Conservation (phyloP, 2,888 invertebrate species). For the Monochamus alternatus region DNA sequence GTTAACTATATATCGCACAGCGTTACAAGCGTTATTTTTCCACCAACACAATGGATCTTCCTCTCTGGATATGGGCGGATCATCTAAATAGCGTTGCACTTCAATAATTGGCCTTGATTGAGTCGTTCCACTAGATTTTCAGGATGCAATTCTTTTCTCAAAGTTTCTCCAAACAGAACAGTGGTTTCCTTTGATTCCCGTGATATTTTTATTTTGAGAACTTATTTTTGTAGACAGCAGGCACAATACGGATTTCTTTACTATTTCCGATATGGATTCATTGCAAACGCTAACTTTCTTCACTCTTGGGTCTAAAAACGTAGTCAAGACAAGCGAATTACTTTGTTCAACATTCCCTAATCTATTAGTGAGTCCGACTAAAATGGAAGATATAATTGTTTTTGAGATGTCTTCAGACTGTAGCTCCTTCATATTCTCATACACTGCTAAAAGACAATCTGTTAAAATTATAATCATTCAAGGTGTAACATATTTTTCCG, state of each 20-base stretch:
- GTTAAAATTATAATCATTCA: constrained; percentile 42
- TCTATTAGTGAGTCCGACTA: constrained; percentile 37
- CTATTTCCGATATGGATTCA: constrained; percentile 12
- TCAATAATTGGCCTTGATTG: constrained; percentile 48
- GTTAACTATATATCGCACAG: no score
- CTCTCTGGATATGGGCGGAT: constrained; percentile 37
- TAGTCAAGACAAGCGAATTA: constrained; percentile 42
- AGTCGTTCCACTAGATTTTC: constrained; percentile 32
- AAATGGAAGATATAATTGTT: constrained; percentile 26
- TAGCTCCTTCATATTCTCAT: constrained; percentile 34
- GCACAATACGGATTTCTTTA: constrained; percentile 27
- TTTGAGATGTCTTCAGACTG: neutral
- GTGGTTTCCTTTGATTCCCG: neutral
- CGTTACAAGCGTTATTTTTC: constrained; percentile 46
- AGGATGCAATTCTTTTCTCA: constrained; percentile 27
- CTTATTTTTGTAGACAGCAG: constrained; percentile 12
- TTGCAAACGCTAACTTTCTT: constrained; percentile 48
- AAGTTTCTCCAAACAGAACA: constrained; percentile 33
- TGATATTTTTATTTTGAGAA: constrained; percentile 11
- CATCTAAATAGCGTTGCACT: constrained; percentile 47
- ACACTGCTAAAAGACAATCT: constrained; percentile 37
- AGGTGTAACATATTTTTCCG: constrained; percentile 19
- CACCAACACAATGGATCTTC: constrained; percentile 48
- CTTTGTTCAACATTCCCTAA: constrained; percentile 47
- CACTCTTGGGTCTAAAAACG: constrained; percentile 51